Evolutionary conservation across 2,888 invertebrate genomes (phyloP).

Genomic region (Caenorhabditis imperialis): DNA sequence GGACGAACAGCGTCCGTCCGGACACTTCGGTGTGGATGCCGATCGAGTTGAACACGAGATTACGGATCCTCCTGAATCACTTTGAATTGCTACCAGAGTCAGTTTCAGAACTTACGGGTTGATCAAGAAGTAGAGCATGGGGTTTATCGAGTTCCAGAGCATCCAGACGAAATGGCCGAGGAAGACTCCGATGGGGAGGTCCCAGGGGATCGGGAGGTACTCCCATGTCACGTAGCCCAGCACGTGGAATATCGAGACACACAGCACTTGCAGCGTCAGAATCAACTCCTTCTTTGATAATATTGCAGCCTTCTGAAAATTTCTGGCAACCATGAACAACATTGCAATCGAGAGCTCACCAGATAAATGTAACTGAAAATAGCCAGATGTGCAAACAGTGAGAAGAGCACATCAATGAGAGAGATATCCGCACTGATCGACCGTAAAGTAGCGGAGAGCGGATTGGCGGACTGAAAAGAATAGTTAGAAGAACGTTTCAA

Average conservation of each 20-base stretch:
- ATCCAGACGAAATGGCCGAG: slow-evolving; percentile 65
- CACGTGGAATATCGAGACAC: slow-evolving; percentile 55
- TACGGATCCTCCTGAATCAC: slow-evolving; percentile 39
- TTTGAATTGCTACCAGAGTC: too few relatives aligned
- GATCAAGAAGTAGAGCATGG: slow-evolving; percentile 55
- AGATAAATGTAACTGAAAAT: slow-evolving; percentile 58
- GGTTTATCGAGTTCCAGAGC: slow-evolving; percentile 63
- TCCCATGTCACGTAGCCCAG: slow-evolving; percentile 63
- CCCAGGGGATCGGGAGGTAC: slow-evolving; percentile 58
- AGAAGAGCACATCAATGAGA: slow-evolving; percentile 50
- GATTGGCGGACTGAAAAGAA: slow-evolving; percentile 28
- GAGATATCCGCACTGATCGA: slow-evolving; percentile 53
- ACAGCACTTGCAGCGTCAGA: slow-evolving; percentile 58
- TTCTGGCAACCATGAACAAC: too few relatives aligned
- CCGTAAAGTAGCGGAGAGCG: slow-evolving; percentile 27
- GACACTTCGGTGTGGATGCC: slow-evolving; percentile 34
- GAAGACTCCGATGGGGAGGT: slow-evolving; percentile 56
- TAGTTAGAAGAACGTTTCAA: too few relatives aligned
- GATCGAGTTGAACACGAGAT: slow-evolving; percentile 33
- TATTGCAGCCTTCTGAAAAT: slow-evolving; percentile 53
- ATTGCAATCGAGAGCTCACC: slow-evolving; percentile 24
- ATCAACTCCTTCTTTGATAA: slow-evolving; percentile 58
- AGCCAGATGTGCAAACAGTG: slow-evolving; percentile 44
- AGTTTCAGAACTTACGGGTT: slow-evolving; percentile 60
- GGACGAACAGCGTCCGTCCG: slow-evolving; percentile 31